Percentiles rank a stretch among this genome's conserved stretches.
Conservation (phyloP, 30 jellyfish, hydroid and myxozoan species). For the Aurelia sp. region DNA sequence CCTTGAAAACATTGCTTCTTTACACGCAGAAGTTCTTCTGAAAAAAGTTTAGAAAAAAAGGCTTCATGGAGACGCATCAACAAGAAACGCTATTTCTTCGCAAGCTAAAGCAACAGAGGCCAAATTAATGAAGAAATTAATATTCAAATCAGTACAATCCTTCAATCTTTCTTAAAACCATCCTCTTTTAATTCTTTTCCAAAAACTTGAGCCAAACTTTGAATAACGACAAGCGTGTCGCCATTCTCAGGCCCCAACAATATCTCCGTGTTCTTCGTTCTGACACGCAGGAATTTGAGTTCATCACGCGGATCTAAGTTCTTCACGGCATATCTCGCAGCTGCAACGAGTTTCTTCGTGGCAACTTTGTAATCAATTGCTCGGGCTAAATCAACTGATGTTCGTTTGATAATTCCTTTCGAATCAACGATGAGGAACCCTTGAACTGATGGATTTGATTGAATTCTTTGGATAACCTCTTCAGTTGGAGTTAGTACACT, state of each 20-base stretch:
- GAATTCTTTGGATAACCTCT: constrained; percentile 66
- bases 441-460: constrained; percentile 69
- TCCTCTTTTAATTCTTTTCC: constrained; percentile 53
- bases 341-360: constrained; percentile 65
- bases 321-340: constrained; percentile 73
- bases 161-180: constrained; percentile 42
- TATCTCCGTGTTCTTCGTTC: constrained; percentile 69
- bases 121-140: no score
- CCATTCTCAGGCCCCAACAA: constrained; percentile 82
- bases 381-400: constrained; percentile 67
- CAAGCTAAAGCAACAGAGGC: no score
- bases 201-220: constrained; percentile 41
- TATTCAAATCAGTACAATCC: not conserved
- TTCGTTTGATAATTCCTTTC: constrained; percentile 67
- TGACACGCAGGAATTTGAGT: constrained; percentile 62
- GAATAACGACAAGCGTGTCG: constrained; percentile 67
- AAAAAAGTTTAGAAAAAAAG: no score
- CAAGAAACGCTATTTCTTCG: no score
- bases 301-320: constrained; percentile 87
- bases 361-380: constrained; percentile 70
- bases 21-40: no score
- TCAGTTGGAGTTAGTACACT: constrained; percentile 67
- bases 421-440: constrained; percentile 75
- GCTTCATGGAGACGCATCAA: no score
- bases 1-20: no score